phyloP scores from a whole-genome alignment of 2,888 invertebrate species.

The Philopedon plagiatum region DNA sequence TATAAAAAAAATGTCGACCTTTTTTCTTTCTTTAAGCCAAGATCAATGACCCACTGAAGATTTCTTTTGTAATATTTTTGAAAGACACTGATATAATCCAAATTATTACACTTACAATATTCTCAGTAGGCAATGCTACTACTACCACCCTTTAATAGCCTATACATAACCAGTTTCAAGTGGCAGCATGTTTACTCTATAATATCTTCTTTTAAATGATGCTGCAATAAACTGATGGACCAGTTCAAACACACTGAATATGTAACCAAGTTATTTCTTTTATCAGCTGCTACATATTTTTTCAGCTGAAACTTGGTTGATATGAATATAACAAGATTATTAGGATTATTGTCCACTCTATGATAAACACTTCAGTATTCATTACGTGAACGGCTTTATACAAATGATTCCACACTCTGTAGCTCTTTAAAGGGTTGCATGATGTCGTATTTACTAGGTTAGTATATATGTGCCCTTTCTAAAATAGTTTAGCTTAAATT shows the following conservation, averaged over 20 bases:
- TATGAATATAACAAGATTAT: background rate
- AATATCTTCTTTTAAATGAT: background rate
- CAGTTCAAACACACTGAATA: constrained; percentile 6
- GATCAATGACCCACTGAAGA: too few species aligned
- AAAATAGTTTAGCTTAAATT: too few species aligned
- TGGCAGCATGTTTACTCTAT: constrained; percentile 3
- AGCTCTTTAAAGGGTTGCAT: background rate
- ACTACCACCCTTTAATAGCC: background rate
- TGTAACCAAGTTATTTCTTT: background rate
- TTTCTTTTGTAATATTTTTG: too few species aligned
- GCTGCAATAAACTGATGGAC: constrained; percentile 15
- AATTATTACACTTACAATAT: too few species aligned
- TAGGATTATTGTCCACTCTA: background rate
- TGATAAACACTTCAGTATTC: background rate
- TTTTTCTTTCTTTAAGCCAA: too few species aligned
- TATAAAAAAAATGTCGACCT: too few species aligned
- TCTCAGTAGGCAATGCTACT: too few species aligned
- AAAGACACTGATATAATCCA: too few species aligned
- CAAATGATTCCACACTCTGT: too few species aligned
- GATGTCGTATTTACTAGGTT: too few species aligned
- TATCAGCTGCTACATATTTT: constrained; percentile 19
- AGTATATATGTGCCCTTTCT: too few species aligned
- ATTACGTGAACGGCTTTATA: background rate
- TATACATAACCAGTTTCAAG: constrained; percentile 1
- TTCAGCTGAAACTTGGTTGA: constrained; percentile 8